phyloP scores from a whole-genome alignment of 1,140 invertebrate species.

The Achatina immaculata region DNA sequence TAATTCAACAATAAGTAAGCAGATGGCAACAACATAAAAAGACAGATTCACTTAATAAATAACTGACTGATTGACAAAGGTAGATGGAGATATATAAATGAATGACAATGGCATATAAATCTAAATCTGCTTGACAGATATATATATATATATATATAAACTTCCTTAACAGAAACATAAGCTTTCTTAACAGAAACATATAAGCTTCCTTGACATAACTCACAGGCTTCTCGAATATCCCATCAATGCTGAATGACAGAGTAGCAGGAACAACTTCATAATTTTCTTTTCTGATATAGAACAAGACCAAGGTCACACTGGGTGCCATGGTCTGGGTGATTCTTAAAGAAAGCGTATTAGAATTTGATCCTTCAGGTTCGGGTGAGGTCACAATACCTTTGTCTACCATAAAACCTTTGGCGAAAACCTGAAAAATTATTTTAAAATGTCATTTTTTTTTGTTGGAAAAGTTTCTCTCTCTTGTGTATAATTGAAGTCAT shows the following conservation, averaged over 20 bases:
- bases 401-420: conserved; percentile 51
- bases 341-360: conserved; percentile 80
- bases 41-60: no score
- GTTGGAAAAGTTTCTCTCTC: no score
- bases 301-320: conserved; percentile 87
- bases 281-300: conserved; percentile 81
- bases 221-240: conserved; percentile 87
- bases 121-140: background rate
- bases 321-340: conserved; percentile 93
- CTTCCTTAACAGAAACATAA: background rate
- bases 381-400: conserved; percentile 41
- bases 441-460: background rate
- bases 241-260: conserved; percentile 92
- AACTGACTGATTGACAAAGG: no score
- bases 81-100: no score
- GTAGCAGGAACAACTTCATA: conserved; percentile 90
- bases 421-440: conserved; percentile 47
- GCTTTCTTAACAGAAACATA: no score
- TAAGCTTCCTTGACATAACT: conserved; percentile 43
- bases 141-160: background rate
- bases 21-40: no score
- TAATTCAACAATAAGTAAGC: no score
- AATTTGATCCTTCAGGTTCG: conserved; percentile 70
- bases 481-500: no score
- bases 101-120: no score